Evolutionary conservation across 1,140 invertebrate species (phyloP).

Genomic region (Dendrolimus punctatus): DNA sequence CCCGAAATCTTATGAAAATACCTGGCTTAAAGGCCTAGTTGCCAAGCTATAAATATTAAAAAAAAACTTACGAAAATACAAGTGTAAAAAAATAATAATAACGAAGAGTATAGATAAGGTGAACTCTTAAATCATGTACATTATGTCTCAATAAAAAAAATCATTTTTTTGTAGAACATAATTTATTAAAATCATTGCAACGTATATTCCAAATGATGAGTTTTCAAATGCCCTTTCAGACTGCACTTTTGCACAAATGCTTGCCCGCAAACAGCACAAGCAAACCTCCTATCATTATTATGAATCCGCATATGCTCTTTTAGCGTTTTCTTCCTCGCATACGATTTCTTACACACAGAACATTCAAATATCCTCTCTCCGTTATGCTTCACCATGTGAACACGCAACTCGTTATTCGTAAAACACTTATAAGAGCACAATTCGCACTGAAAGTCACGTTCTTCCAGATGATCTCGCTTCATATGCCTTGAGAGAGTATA

Average conservation of each 20-base stretch:
- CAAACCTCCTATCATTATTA: conserved; percentile 58
- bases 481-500: conserved; percentile 53
- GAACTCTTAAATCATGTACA: too few relatives aligned
- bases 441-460: conserved; percentile 49
- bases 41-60: too few relatives aligned
- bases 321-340: conserved; percentile 78
- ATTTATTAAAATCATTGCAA: conserved; percentile 3
- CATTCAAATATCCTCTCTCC: conserved; percentile 74
- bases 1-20: too few relatives aligned
- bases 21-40: too few relatives aligned
- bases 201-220: conserved; percentile 21
- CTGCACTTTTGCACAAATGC: conserved; percentile 54
- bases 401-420: conserved; percentile 56
- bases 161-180: neutral
- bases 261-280: conserved; percentile 61
- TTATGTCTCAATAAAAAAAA: neutral
- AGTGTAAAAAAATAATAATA: too few relatives aligned
- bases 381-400: conserved; percentile 79
- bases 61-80: too few relatives aligned
- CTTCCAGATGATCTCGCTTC: conserved; percentile 59
- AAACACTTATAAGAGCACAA: conserved; percentile 54
- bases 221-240: conserved; percentile 36
- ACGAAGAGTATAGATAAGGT: too few relatives aligned
- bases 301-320: conserved; percentile 79
- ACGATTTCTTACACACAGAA: conserved; percentile 73